Base-by-base conservation (phyloP, 2,113 vertebrate genomes). In the Proterorhinus semilunaris region DNA sequence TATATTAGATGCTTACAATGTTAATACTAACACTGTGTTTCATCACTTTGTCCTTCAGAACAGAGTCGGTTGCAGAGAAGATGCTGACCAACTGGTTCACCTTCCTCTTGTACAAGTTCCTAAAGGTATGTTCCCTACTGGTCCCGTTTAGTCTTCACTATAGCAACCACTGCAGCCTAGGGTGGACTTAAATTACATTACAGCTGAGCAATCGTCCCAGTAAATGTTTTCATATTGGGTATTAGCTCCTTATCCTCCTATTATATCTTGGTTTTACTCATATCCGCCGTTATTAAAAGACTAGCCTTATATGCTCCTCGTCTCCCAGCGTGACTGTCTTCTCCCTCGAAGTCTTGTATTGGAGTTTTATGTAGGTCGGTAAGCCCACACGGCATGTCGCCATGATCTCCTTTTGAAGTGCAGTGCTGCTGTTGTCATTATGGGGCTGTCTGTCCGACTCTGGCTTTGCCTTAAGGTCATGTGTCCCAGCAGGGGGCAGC, bases 21-120 rank as follows among this genome's bases (percentile, higher is more conserved):
- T 21, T 8, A 13, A 53, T 53, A 7, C 9, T 1, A 12, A 10
- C 46, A 9, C 7, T 1, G 21, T 6, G 15, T 13, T 48, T 43
- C 15, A 16, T 2, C 10, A 51, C 2, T 15, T 47, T 4, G 52
- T 49, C 12, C 46, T 61, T 77, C 62, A 91, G 90, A 65, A 91
- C 90, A 50, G 90, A 91, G 81, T 91, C 90, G 0, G 90, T 91
- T 0, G 90, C 90, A 13, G 90, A 91, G 79, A 91, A 91, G 79
- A 91, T 91, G 90, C 86, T 91, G 82, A 91, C 90, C 68, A 91
- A 91, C 78, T 91, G 90, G 90, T 91, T 91, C 27, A 91, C 90
- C 0, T 91, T 91, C 59, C 90, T 91, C 59, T 47, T 91, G 63
- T 89, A 90, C 13, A 91, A 91, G 71, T 91, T 91, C 74, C 88